Base-by-base conservation (phyloP, 2,888 invertebrate genomes). In the Tubulanus polymorphus region DNA sequence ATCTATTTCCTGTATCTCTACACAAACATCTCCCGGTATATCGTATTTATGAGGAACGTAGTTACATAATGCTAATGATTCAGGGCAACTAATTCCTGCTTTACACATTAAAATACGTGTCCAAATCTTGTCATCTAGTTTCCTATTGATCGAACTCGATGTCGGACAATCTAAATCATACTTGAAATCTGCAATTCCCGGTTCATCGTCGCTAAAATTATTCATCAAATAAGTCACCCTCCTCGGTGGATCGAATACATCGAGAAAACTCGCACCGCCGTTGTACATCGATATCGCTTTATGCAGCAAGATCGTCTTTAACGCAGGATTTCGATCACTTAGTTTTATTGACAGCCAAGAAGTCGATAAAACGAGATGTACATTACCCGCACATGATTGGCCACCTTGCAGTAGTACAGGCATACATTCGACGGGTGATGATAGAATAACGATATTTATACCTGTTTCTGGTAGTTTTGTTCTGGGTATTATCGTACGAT, bases 71-170 rank as follows among this genome's bases (percentile, higher is more conserved):
- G 63, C 63, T 15, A 66, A 53, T 1, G 66, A 63, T 41, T 59
- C 57, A 8, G 66, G 66, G 51, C 56, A 60, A 20, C 18, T 37
- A 41, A 64, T 54, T 3, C 61, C 62, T 32, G 58, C 60, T 6
- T 59, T 54, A 3, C 63, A 57, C 63, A 64, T 61, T 8, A 63
- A 28, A 6, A 55, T 55, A 3, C 68, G 52, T 6, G 67, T 68
- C 56, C 61, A 61, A 0, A 70, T 52, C 57, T 70, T 70, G 55
- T 70, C 63, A 41, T 69, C 67, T 0, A 63, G 59, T 12, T 58
- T 26, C n/a, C 51, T 58, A 32, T 60, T 48, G 2, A 63, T 30
- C 1, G 68, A 65, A 47, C 66, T 65, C 25, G 66, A 64, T 60
- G 63, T 65, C 1, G 70, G 68, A 50, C 66, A 65, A 37, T 70